Evolutionary conservation across 2,113 vertebrate species (phyloP).

Genomic region (Pampusana beccarii): DNA sequence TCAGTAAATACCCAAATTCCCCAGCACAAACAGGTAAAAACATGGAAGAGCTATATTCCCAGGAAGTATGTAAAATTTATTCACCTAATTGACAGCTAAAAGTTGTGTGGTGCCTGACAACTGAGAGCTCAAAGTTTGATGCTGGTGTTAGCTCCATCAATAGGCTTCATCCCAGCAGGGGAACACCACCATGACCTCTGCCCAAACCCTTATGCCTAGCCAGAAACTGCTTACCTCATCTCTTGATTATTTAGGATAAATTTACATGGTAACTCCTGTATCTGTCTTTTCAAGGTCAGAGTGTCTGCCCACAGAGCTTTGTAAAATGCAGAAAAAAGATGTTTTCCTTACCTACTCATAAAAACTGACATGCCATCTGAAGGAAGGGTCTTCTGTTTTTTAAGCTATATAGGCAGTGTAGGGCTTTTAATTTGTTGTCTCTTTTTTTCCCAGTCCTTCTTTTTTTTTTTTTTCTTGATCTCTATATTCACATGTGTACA

Average conservation of each 20-base stretch:
- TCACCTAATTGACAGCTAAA: not conserved
- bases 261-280: not conserved
- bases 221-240: not conserved
- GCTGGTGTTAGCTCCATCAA: not conserved
- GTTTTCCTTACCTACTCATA: not conserved
- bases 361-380: not conserved
- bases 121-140: not conserved
- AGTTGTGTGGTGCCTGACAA: fast-evolving
- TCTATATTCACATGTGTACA: not conserved
- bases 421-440: not conserved
- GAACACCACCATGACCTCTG: fast-evolving
- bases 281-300: not conserved
- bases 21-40: not conserved
- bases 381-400: not conserved
- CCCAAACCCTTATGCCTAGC: not conserved
- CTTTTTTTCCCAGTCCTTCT: not conserved
- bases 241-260: not conserved
- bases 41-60: not conserved
- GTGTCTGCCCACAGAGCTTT: not conserved
- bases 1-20: not conserved
- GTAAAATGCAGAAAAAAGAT: not conserved
- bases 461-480: not conserved
- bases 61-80: not conserved
- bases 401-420: not conserved
- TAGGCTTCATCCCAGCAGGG: not conserved